Conservation (phyloP, 2,888 invertebrate genomes). For the Apantesis nais region DNA sequence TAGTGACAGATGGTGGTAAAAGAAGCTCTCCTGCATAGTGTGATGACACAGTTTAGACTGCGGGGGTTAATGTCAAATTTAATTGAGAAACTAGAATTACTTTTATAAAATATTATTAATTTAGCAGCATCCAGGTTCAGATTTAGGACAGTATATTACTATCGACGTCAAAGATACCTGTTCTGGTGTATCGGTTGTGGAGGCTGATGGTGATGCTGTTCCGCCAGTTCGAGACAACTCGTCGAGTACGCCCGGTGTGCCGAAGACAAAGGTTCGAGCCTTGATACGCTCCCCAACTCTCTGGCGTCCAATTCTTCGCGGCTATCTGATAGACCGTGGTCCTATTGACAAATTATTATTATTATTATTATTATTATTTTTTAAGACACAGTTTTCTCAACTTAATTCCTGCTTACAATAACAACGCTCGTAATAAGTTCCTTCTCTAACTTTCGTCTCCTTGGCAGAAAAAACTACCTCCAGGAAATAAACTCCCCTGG, state of each 20-base stretch:
- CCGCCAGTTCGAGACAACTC: conserved; percentile 87
- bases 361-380: no score
- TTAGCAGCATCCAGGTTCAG: not conserved
- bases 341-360: conserved; percentile 60
- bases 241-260: conserved; percentile 87
- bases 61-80: no score
- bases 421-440: no score
- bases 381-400: no score
- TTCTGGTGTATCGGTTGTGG: conserved; percentile 53
- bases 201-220: conserved; percentile 55
- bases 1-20: not conserved
- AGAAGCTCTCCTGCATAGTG: not conserved
- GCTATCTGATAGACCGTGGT: conserved; percentile 75
- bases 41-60: not conserved
- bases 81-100: not conserved
- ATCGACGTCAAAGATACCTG: conserved; percentile 39
- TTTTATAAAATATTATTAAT: no score
- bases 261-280: conserved; percentile 67
- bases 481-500: no score
- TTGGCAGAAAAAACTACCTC: no score
- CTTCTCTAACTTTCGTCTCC: no score
- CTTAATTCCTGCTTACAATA: no score
- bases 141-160: not conserved
- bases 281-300: conserved; percentile 54
- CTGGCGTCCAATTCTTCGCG: conserved; percentile 72